Base-by-base conservation (phyloP, 2,888 invertebrate genomes). In the Lacanobia oleracea region DNA sequence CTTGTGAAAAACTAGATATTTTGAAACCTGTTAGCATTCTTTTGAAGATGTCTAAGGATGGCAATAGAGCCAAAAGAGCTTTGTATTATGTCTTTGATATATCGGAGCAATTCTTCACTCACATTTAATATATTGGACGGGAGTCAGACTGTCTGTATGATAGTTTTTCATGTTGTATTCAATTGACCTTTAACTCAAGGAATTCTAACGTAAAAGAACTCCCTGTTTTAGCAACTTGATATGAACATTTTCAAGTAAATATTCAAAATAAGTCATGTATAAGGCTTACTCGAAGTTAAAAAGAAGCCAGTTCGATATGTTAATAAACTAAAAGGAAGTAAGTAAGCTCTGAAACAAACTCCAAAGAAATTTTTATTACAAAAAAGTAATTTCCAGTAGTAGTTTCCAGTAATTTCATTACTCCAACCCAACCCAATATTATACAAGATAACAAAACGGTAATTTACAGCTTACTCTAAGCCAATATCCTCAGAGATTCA, bases 401-500 rank as follows among this genome's bases (percentile, higher is more conserved):
- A 16, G 4, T 48, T 48, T 18, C 48, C 48, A 9, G 40, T 21
- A 33, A 21, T 43, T 14, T 21, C 18, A 43, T 18, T 45, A 7
- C 21, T 54, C 37, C 18, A 27, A 45, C 60, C 1, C 14, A 45
- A 45, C 8, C 23, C 21, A 23, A 73, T 73, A 62, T 57, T 33
- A 59, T 63, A 53, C 33, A 33, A 60, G 33, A 59, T 77, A 74
- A 59, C 40, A 37, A 16, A 50, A 23, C 43, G 14, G 48, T 60
- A 45, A 66, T 59, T 64, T 63, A 64, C 64, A 63, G 68, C 21
- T 45, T 63, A 73, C 45, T 65, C 7, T 2, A 5, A 56, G 23
- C 40, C 53, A 53, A 62, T 79, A 64, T 33, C 18, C 37, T 65
- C 45, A 60, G 54, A 37, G 63, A 62, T 79, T 57, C 43, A 21